Conservation (phyloP, 2,113 vertebrate species). For the Oenanthe melanoleuca region DNA sequence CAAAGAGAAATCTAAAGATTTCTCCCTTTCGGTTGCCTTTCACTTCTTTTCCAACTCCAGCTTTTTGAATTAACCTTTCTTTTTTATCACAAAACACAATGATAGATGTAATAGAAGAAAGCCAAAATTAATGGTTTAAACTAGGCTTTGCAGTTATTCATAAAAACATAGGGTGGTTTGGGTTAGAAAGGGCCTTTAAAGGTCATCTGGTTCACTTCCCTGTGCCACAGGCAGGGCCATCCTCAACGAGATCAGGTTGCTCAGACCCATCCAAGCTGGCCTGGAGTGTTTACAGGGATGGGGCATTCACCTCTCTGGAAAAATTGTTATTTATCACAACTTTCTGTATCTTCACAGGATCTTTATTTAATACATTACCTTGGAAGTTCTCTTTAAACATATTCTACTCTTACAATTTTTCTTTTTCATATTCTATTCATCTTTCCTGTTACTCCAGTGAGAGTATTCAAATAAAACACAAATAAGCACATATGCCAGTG, state of each 20-base stretch:
- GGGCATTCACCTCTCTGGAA: not conserved
- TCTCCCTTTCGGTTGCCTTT: not conserved
- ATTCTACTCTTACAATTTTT: not conserved
- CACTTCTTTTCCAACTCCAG: not conserved
- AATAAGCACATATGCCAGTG: conserved; percentile 23
- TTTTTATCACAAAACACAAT: not conserved
- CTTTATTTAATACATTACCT: not conserved
- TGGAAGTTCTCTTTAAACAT: not conserved
- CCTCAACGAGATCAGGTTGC: not conserved
- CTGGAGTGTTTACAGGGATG: not conserved
- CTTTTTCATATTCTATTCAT: not conserved
- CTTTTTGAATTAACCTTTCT: not conserved
- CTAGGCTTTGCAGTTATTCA: not conserved
- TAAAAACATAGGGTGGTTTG: not conserved
- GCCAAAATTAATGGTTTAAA: not conserved
- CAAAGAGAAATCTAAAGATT: not conserved
- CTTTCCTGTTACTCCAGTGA: not conserved
- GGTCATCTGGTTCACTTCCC: not conserved
- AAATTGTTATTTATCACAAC: not conserved
- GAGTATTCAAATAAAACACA: not conserved
- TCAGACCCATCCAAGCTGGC: not conserved
- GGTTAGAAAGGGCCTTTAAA: not conserved
- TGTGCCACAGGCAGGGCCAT: not conserved
- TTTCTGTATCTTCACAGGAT: not conserved
- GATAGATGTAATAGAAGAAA: not conserved